phyloP scores from a whole-genome alignment of 2,113 vertebrate species.

The Pelusios castaneus region DNA sequence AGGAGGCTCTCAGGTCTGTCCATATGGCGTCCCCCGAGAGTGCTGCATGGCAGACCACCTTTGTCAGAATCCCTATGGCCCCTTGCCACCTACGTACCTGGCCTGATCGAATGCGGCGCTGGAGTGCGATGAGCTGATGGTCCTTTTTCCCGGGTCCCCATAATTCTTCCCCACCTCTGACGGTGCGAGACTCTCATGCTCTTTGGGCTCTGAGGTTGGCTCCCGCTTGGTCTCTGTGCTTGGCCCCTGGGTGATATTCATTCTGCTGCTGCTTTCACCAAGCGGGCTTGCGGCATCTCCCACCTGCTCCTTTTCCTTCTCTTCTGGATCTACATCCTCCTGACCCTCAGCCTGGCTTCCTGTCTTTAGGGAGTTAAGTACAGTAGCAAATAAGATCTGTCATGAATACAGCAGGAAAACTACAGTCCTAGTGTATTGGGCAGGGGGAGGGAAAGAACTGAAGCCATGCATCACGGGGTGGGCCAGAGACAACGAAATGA shows the following conservation, averaged over 20 bases:
- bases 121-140: not conserved
- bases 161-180: not conserved
- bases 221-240: not conserved
- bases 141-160: not conserved
- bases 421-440: not conserved
- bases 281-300: not conserved
- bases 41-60: not conserved
- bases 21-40: not conserved
- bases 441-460: not conserved
- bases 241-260: not conserved
- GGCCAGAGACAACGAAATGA: not conserved
- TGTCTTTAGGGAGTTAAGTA: not conserved
- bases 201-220: not conserved
- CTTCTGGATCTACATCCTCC: not conserved
- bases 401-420: not conserved
- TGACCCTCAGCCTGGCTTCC: not conserved
- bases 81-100: not conserved
- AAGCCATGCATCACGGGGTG: not conserved
- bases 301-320: not conserved
- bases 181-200: not conserved
- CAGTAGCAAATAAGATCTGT: not conserved
- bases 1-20: not conserved
- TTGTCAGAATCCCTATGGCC: not conserved
- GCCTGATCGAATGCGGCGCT: not conserved
- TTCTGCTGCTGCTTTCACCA: not conserved